Percentiles rank a stretch among this genome's conserved stretches.
Evolutionary conservation across 2,797 vertebrate species (phyloP).

Genomic region (Megaceryle alcyon): DNA sequence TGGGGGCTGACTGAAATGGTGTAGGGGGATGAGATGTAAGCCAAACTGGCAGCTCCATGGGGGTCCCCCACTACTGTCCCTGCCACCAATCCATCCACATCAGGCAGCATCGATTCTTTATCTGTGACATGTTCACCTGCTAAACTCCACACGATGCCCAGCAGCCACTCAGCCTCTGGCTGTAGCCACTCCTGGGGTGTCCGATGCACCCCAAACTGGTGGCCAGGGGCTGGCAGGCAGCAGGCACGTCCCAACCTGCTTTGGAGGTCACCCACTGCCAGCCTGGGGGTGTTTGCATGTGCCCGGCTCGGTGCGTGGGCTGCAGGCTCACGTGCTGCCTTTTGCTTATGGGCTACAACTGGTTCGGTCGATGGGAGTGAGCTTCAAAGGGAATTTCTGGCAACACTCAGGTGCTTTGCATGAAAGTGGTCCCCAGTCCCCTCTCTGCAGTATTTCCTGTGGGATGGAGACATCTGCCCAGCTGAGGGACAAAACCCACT

Average conservation of each 20-base stretch:
- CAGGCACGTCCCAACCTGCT: neutral
- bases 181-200: rapidly evolving
- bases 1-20: neutral
- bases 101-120: rapidly evolving
- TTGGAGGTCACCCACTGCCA: neutral
- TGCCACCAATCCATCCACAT: neutral
- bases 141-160: neutral
- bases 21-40: neutral
- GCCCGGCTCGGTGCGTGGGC: rapidly evolving
- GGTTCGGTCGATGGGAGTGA: too few species aligned
- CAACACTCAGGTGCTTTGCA: rapidly evolving
- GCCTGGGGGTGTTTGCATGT: rapidly evolving
- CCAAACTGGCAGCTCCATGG: neutral
- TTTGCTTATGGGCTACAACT: neutral
- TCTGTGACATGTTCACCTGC: neutral
- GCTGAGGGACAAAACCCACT: neutral
- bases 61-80: neutral
- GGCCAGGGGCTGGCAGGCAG: neutral
- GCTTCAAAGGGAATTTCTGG: neutral
- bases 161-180: neutral
- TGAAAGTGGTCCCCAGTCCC: neutral
- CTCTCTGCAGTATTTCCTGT: neutral
- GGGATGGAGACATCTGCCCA: neutral
- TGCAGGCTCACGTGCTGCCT: rapidly evolving
- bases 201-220: neutral